Percentiles rank a stretch among this genome's conserved stretches.
These are phyloP conservation scores for Gambusia holbrooki DNA, from an alignment of 2,113 vertebrate genomes.

Conservation along the genomic window DNA sequence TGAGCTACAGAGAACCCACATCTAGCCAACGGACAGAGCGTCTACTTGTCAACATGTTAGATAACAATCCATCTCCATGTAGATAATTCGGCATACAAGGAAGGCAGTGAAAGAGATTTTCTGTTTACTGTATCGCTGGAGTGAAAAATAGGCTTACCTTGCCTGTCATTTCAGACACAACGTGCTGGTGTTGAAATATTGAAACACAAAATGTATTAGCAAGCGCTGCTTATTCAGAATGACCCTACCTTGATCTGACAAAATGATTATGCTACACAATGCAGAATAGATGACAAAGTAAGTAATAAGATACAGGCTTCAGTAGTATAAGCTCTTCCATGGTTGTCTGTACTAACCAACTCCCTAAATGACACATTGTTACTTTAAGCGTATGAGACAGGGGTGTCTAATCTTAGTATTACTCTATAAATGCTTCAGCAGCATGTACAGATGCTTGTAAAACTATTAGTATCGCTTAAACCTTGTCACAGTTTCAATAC, in stretches of 20 bases:
- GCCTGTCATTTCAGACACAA: neutral
- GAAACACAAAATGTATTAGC: neutral
- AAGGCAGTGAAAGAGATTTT: neutral
- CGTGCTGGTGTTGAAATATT: neutral
- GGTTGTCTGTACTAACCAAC: neutral
- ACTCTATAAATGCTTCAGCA: neutral
- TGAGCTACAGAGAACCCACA: neutral
- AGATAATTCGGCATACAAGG: neutral
- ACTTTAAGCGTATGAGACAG: neutral
- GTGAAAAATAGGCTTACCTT: neutral
- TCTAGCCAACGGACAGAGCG: neutral
- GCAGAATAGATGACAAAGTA: neutral
- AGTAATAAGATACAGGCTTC: conserved; percentile 13
- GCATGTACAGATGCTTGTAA: neutral
- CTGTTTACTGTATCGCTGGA: neutral
- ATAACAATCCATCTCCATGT: neutral
- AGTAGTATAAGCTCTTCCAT: neutral
- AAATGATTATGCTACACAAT: neutral
- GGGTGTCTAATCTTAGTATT: neutral
- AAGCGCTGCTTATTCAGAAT: neutral
- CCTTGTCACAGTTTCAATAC: neutral
- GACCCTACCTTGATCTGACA: too few relatives aligned
- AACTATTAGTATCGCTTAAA: too few relatives aligned
- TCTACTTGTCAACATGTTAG: neutral
- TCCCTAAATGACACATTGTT: neutral